Evolutionary conservation across 2,888 invertebrate genomes (phyloP), one percentile per base, ranked within the genome.

Genomic region (Acleris literana): DNA sequence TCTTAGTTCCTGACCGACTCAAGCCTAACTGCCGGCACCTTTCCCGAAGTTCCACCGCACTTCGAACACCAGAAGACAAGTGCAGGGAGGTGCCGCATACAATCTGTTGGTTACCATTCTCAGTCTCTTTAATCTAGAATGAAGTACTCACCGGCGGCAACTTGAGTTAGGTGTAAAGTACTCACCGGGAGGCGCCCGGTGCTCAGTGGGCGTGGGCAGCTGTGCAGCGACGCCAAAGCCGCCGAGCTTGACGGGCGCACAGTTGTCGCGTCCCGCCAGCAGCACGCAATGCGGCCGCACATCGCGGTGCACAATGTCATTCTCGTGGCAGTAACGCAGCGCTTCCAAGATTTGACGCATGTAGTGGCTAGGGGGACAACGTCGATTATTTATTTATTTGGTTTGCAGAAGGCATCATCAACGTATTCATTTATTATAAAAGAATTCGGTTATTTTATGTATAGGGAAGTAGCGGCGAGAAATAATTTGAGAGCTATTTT

Each of bases 281-380:
- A 99, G 94, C 59, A 99, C 97, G 93, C 99, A 99, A 82, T 99
- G 99, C 11, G 99, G 99, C 78, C 99, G 96, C 75, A 99, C 96
- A 91, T 99, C 99, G 70, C 99, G 95, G 88, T 99, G 99, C 78
- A 99, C 96, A 77, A 99, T 99, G 90, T 98, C 97, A 86, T 98
- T 98, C 87, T 98, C 98, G 91, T 99, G 99, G 86, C 99, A 99
- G 93, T 99, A 99, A 78, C 98, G 95, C 61, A 99, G 93, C 2
- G 99, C 99, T 87, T 99, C 99, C 73, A 99, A 93, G 72, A 99
- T 97, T 92, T 99, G 99, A 63, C 98, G 95, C 97, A 99, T 98
- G 94, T 99, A 99, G 93, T 99, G 99, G 87, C 99, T 98, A 94
- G 3, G 93, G 93, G 63, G 44, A 6, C 1, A 7, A n/a, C n/a